phyloP scores from a whole-genome alignment of 2,797 vertebrate species.

The Leptatherina wallacei region DNA sequence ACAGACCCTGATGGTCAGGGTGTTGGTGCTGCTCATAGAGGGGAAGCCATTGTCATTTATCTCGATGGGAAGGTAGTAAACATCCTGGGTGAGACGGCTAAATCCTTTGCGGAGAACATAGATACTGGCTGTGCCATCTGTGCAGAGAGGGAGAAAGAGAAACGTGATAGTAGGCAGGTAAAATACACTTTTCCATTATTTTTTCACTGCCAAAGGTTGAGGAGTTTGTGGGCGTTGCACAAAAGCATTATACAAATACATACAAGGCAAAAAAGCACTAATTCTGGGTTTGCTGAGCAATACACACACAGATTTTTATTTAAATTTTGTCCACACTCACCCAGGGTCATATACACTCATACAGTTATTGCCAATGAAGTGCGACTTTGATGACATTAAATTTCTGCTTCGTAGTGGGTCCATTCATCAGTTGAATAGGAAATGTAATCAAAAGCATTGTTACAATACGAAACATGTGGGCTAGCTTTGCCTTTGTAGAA shows the following conservation, averaged over 20 bases:
- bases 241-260: not conserved
- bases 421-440: conserved; percentile 66
- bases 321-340: not conserved
- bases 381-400: conserved; percentile 59
- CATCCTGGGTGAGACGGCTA: conserved; percentile 90
- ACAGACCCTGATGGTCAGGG: conserved; percentile 92
- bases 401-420: conserved; percentile 58
- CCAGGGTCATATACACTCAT: not conserved
- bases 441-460: conserved; percentile 64
- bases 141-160: conserved; percentile 1
- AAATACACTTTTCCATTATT: not conserved
- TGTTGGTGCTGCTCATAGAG: conserved; percentile 92
- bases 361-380: conserved; percentile 38
- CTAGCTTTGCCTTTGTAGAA: not conserved
- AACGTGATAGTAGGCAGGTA: not conserved
- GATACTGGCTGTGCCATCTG: conserved; percentile 93
- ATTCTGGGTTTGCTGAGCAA: not conserved
- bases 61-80: conserved; percentile 92
- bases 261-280: not conserved
- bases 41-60: conserved; percentile 93
- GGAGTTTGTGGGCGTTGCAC: not conserved
- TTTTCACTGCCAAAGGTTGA: not conserved
- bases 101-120: conserved; percentile 90
- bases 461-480: not conserved
- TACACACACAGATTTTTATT: not conserved